A percentile compares a stretch with the other conserved stretches of the same genome.
Conservation (phyloP, 2,888 invertebrate species). For the Syrista parreyssii region DNA sequence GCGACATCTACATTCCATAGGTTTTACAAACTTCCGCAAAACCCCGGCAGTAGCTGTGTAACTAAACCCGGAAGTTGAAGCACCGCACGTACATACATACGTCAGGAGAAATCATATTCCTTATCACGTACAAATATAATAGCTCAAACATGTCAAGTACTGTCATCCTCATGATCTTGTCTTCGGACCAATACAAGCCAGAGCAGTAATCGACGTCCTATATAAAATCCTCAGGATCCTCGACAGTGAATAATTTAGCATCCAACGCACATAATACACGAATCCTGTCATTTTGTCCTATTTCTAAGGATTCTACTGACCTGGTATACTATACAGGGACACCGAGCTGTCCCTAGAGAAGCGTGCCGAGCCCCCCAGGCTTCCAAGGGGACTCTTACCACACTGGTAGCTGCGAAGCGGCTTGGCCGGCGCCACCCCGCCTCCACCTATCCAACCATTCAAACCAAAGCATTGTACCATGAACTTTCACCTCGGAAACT, state of each 20-base stretch:
- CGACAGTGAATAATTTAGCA: neutral
- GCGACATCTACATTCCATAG: neutral
- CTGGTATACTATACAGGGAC: conserved; percentile 71
- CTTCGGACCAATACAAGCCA: neutral
- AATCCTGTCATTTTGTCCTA: conserved; percentile 21
- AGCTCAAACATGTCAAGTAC: neutral
- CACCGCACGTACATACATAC: neutral
- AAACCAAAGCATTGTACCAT: conserved; percentile 49
- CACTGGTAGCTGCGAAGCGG: conserved; percentile 72
- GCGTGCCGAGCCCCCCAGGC: conserved; percentile 62
- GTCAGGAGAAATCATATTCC: neutral
- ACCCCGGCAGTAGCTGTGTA: neutral
- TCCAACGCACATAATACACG: neutral
- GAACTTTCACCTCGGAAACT: neutral
- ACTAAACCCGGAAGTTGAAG: neutral
- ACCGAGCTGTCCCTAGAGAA: conserved; percentile 65
- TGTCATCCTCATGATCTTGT: too few relatives aligned
- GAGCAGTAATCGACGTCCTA: neutral
- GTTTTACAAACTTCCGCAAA: neutral
- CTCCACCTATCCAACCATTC: conserved; percentile 61
- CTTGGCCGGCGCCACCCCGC: conserved; percentile 70
- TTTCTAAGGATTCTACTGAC: conserved; percentile 65
- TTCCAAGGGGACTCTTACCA: conserved; percentile 64
- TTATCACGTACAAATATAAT: neutral
- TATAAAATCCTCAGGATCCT: neutral